These are phyloP conservation scores for Mythimna lalbum DNA, from an alignment of 2,888 invertebrate species.

Conservation along the genomic window DNA sequence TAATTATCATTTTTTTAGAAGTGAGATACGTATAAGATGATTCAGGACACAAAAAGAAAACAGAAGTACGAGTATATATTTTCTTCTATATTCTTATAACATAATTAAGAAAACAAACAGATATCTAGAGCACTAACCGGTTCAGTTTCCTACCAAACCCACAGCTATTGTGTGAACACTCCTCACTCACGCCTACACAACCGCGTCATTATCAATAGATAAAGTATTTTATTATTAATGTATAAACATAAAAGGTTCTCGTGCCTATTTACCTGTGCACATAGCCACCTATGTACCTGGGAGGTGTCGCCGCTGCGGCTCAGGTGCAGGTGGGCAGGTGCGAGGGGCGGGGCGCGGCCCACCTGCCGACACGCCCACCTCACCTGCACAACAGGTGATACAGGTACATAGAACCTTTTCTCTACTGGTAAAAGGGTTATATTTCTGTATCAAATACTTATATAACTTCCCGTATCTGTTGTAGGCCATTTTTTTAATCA, in stretches of 20 bases:
- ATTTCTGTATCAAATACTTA: not conserved
- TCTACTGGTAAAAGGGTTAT: not conserved
- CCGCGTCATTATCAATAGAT: not conserved
- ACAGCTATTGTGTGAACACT: not conserved
- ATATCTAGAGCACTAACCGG: not conserved
- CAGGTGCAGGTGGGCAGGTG: conserved; percentile 69
- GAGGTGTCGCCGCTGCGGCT: conserved; percentile 38
- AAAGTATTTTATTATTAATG: too few species aligned
- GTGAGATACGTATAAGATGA: not conserved
- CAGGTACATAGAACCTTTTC: conserved; percentile 15
- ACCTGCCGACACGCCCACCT: conserved; percentile 71
- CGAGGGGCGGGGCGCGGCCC: conserved; percentile 75
- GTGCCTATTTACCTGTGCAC: conserved; percentile 20
- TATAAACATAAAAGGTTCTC: not conserved
- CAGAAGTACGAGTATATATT: not conserved
- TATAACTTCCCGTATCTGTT: not conserved
- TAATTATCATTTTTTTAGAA: too few species aligned
- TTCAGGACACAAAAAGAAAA: not conserved
- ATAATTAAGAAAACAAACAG: not conserved
- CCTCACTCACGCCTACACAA: not conserved
- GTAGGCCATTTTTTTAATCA: too few species aligned
- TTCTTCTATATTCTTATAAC: not conserved
- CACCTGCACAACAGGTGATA: conserved; percentile 66
- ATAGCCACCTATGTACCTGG: conserved; percentile 36
- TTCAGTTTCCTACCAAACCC: not conserved